phyloP scores from a whole-genome alignment of 1,140 invertebrate species.

The Phenacoccus solenopsis region DNA sequence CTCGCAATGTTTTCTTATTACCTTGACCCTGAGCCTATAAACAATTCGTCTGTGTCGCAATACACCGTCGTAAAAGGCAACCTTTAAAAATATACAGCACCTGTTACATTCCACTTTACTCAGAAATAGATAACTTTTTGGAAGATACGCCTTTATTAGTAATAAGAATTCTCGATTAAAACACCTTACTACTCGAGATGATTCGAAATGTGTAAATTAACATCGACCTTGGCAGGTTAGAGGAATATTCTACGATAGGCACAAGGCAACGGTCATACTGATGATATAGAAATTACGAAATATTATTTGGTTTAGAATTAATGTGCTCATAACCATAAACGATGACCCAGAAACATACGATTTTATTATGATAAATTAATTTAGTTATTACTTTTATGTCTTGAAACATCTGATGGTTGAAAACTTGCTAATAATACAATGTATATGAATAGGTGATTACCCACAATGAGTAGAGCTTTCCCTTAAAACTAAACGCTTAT shows the following conservation, averaged over 20 bases:
- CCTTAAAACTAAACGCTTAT: too few relatives aligned
- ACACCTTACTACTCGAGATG: neutral
- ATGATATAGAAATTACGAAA: constrained; percentile 3
- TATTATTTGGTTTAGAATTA: neutral
- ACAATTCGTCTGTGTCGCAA: neutral
- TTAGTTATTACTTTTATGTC: too few relatives aligned
- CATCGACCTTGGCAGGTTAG: neutral
- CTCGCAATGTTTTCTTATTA: neutral
- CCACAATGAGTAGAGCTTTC: too few relatives aligned
- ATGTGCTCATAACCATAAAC: neutral
- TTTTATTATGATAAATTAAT: neutral
- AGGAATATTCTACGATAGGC: neutral
- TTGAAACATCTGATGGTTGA: too few relatives aligned
- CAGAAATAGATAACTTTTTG: neutral
- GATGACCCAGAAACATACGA: neutral
- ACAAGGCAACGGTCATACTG: constrained; percentile 1
- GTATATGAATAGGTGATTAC: too few relatives aligned
- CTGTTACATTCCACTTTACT: too few relatives aligned
- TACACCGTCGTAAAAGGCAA: neutral
- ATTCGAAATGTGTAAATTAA: constrained; percentile 1
- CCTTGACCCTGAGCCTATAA: neutral
- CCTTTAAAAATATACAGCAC: neutral
- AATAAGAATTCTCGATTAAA: neutral
- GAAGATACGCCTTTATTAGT: too few relatives aligned
- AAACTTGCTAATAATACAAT: too few relatives aligned